Conservation (phyloP, 2,888 invertebrate genomes). For the Synergus itoensis region DNA sequence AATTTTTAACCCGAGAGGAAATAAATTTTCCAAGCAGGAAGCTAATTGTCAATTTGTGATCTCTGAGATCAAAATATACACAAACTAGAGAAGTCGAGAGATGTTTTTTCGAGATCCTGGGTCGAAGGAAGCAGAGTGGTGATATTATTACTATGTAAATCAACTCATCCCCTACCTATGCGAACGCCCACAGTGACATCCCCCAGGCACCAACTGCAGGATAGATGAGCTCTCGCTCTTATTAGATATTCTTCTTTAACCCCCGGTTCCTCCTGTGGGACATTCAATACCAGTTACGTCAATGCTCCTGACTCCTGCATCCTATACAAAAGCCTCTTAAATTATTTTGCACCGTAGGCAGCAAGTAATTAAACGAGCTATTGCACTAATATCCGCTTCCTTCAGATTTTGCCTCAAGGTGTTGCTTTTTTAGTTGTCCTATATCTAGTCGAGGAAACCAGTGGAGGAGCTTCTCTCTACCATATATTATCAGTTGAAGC, state of each 20-base stretch:
- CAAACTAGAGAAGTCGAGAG: not conserved
- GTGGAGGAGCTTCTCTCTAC: not conserved
- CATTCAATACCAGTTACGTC: conserved; percentile 46
- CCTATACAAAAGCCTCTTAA: conserved; percentile 29
- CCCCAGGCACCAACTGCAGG: conserved; percentile 72
- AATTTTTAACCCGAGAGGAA: not conserved
- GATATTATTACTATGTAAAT: conserved; percentile 79
- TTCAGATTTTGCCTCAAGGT: conserved; percentile 21
- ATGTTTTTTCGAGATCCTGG: not conserved
- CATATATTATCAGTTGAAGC: conserved; percentile 19
- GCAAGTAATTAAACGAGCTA: conserved; percentile 66
- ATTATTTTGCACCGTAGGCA: conserved; percentile 54
- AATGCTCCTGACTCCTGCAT: not conserved
- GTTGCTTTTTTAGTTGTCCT: not conserved
- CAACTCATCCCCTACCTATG: conserved; percentile 67
- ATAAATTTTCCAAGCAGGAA: not conserved
- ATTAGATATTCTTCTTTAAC: conserved; percentile 75
- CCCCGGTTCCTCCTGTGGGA: conserved; percentile 59
- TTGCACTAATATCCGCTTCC: conserved; percentile 55
- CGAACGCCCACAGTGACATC: conserved; percentile 77
- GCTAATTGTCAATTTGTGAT: not conserved
- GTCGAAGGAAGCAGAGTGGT: not conserved
- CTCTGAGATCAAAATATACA: not conserved
- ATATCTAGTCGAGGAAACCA: conserved; percentile 7
- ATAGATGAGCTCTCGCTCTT: conserved; percentile 75